Percentiles rank a stretch among this genome's conserved stretches.
Conservation (phyloP, 2,888 invertebrate species). For the Tortrix viridana region DNA sequence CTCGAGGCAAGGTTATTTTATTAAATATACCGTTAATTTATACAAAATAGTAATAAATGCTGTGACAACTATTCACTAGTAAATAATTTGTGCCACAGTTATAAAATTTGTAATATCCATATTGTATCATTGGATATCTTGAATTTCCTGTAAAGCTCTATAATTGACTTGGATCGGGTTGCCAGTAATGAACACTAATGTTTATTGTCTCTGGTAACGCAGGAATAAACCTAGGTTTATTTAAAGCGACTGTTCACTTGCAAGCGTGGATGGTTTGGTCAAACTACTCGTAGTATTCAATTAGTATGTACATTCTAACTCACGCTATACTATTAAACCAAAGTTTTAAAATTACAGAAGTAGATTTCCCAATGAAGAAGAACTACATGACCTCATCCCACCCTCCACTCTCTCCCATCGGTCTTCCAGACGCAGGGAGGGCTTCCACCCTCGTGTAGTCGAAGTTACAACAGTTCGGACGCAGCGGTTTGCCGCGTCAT, state of each 20-base stretch:
- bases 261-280: slow-evolving; percentile 12
- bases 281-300: background rate
- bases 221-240: slow-evolving; percentile 17
- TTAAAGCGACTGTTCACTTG: slow-evolving; percentile 16
- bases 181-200: slow-evolving; percentile 23
- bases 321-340: background rate
- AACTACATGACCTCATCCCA: too few species aligned
- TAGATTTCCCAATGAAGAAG: too few species aligned
- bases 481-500: too few species aligned
- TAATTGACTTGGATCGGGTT: slow-evolving; percentile 25
- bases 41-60: too few species aligned
- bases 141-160: slow-evolving; percentile 19
- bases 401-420: too few species aligned
- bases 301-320: background rate
- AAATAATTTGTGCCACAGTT: background rate
- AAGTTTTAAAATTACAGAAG: too few species aligned
- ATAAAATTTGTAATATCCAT: slow-evolving; percentile 28
- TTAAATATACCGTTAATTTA: too few species aligned
- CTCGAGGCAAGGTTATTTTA: too few species aligned
- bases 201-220: slow-evolving; percentile 31
- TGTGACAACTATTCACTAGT: background rate
- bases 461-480: too few species aligned
- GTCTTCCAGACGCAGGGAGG: too few species aligned
- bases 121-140: slow-evolving; percentile 25
- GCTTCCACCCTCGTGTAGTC: too few species aligned